Evolutionary conservation across 1,140 invertebrate genomes (phyloP).

Genomic region (Notospermus geniculatus): DNA sequence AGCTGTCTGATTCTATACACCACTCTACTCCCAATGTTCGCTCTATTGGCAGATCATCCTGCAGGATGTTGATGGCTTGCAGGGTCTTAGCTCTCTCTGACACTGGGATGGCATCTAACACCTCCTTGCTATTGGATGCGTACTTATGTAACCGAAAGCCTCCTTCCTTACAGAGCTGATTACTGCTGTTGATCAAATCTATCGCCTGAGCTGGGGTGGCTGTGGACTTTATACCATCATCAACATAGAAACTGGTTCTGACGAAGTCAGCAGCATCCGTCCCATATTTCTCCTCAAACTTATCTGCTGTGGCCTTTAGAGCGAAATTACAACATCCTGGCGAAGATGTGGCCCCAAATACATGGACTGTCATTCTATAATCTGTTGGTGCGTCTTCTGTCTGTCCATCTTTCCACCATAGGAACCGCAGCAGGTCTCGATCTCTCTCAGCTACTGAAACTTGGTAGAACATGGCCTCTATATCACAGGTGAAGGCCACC

Average conservation of each 20-base stretch:
- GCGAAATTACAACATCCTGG: conserved; percentile 17
- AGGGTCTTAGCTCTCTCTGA: neutral
- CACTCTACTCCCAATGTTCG: too few species aligned
- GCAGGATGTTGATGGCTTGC: too few species aligned
- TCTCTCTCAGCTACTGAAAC: conserved; percentile 11
- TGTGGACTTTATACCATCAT: conserved; percentile 22
- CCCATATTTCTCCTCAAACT: neutral
- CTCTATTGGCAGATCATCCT: too few species aligned
- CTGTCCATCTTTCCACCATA: conserved; percentile 17
- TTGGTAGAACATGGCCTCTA: conserved; percentile 27
- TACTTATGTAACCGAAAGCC: conserved; percentile 19
- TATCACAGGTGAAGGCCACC: conserved; percentile 23
- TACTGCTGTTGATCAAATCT: conserved; percentile 2
- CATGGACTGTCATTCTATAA: conserved; percentile 17
- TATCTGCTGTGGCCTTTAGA: conserved; percentile 7
- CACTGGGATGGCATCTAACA: conserved; percentile 5
- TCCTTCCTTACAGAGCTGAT: neutral
- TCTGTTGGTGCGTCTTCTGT: conserved; percentile 4
- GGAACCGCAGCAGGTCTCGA: conserved; percentile 19
- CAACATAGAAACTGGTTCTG: conserved; percentile 20
- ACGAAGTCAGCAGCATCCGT: conserved; percentile 14
- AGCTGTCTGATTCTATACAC: too few species aligned
- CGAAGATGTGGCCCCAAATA: conserved; percentile 16
- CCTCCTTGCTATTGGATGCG: conserved; percentile 7
- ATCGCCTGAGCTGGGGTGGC: conserved; percentile 4